Conservation (phyloP, 2,888 invertebrate genomes). For the Pardosa pseudoannulata region DNA sequence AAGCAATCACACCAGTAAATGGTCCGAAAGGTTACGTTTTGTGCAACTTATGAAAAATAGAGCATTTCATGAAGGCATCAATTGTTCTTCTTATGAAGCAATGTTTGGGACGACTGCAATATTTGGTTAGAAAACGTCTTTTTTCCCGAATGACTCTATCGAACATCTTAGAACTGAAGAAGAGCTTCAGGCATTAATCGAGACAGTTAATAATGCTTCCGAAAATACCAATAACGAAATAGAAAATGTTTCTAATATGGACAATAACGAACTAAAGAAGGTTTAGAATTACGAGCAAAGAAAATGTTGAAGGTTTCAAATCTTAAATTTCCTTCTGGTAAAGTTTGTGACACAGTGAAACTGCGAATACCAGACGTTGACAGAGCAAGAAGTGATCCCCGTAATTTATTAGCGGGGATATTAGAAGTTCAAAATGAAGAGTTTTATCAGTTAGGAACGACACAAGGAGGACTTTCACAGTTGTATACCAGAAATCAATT, state of each 20-base stretch:
- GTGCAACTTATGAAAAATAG: too few relatives aligned
- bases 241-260: neutral
- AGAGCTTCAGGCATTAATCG: too few relatives aligned
- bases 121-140: conserved; percentile 10
- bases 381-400: neutral
- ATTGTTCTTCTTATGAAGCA: conserved; percentile 42
- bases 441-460: conserved; percentile 29
- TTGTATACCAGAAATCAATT: conserved; percentile 19
- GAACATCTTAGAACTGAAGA: too few relatives aligned
- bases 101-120: conserved; percentile 37
- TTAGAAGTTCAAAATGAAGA: conserved; percentile 27
- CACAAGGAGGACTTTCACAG: neutral
- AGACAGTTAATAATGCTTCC: too few relatives aligned
- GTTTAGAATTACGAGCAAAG: conserved; percentile 17
- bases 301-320: conserved; percentile 13
- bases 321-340: neutral
- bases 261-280: conserved; percentile 17
- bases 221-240: neutral
- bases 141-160: too few relatives aligned
- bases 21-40: conserved; percentile 15
- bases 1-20: conserved; percentile 29
- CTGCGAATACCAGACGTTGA: conserved; percentile 22
- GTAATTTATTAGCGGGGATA: conserved; percentile 18
- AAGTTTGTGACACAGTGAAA: conserved; percentile 27
- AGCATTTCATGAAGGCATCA: too few relatives aligned